Evolutionary conservation across 2,797 vertebrate species (phyloP).

Genomic region (Bucorvus abyssinicus): DNA sequence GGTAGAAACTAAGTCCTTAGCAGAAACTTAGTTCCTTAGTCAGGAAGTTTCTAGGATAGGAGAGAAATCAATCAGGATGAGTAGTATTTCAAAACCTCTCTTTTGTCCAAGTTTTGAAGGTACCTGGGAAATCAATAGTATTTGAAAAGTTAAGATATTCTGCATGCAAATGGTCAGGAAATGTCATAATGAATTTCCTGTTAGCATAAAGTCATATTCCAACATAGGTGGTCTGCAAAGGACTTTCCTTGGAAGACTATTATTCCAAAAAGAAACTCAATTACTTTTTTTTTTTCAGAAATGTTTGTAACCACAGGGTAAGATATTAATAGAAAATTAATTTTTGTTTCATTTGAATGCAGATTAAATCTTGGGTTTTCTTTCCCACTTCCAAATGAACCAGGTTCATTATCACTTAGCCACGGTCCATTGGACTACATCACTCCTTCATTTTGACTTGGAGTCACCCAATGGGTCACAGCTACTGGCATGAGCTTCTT

Average conservation of each 20-base stretch:
- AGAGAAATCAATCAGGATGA: not conserved
- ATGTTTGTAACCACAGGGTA: not conserved
- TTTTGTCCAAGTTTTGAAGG: not conserved
- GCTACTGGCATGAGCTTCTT: not conserved
- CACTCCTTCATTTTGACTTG: not conserved
- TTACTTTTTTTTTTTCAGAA: not conserved
- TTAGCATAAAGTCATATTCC: not conserved
- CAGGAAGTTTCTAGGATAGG: not conserved
- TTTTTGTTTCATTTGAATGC: not conserved
- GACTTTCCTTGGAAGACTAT: not conserved
- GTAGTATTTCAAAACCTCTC: not conserved
- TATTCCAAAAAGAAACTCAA: not conserved
- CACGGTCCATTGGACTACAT: not conserved
- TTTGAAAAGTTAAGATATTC: not conserved
- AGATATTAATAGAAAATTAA: not conserved
- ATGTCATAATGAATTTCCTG: not conserved
- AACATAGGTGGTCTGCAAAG: not conserved
- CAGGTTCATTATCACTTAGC: not conserved
- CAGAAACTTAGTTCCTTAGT: not conserved
- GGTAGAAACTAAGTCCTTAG: not conserved
- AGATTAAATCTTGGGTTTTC: not conserved
- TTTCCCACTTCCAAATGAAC: not conserved
- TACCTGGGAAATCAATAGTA: not conserved
- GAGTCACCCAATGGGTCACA: not conserved
- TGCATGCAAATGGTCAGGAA: not conserved